A percentile compares a stretch with the other conserved stretches of the same genome.
These are phyloP conservation scores for Harpalus rufipes DNA, from an alignment of 2,888 invertebrate species.

Conservation along the genomic window DNA sequence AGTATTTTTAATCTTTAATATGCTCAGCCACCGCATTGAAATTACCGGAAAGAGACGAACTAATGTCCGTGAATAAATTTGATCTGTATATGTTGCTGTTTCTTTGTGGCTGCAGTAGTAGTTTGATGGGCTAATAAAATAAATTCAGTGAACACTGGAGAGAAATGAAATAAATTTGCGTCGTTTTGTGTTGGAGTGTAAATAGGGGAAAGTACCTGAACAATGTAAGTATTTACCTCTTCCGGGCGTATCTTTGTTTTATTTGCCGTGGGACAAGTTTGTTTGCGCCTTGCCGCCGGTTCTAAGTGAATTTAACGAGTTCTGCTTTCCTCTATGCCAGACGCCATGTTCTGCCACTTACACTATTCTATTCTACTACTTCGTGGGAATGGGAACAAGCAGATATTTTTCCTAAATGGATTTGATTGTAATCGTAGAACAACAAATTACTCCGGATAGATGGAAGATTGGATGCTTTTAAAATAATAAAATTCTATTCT, in stretches of 20 bases:
- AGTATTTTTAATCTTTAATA: no score
- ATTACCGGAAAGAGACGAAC: no score
- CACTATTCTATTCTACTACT: constrained; percentile 40
- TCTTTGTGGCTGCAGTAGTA: constrained; percentile 1
- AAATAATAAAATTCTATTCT: constrained; percentile 7
- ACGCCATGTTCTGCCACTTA: constrained; percentile 17
- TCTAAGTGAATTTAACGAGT: constrained; percentile 57
- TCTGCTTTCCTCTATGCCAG: constrained; percentile 21
- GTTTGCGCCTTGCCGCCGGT: constrained; percentile 37
- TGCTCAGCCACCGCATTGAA: no score
- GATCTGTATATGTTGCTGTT: neutral
- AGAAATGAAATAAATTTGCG: constrained; percentile 32
- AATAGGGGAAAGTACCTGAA: constrained; percentile 52
- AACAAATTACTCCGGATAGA: constrained; percentile 8
- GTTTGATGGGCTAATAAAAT: constrained; percentile 12
- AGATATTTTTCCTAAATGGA: constrained; percentile 43
- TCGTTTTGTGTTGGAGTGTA: constrained; percentile 39
- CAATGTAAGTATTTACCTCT: constrained; percentile 54
- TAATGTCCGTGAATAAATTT: neutral
- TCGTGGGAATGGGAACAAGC: constrained; percentile 18
- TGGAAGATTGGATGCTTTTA: neutral
- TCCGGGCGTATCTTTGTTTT: constrained; percentile 33
- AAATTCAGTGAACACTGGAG: constrained; percentile 12
- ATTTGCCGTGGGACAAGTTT: constrained; percentile 47
- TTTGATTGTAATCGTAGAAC: constrained; percentile 40